Conservation (phyloP, 2,113 vertebrate genomes). For the Eptesicus fuscus region DNA sequence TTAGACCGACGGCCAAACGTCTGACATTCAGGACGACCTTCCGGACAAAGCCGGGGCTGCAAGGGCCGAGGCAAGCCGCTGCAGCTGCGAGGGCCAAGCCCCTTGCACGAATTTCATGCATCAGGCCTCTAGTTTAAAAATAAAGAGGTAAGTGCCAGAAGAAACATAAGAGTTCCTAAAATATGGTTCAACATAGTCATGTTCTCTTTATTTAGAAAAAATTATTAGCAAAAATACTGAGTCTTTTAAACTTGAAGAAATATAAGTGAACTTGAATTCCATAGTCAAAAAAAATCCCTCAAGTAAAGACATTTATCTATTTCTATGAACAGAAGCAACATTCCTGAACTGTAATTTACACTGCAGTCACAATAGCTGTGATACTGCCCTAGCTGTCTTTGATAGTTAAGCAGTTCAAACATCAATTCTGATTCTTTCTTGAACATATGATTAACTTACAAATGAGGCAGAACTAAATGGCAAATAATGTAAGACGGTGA, state of each 20-base stretch:
- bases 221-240: not conserved
- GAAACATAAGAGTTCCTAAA: not conserved
- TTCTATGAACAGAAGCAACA: not conserved
- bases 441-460: not conserved
- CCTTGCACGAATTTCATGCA: too few relatives aligned
- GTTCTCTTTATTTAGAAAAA: not conserved
- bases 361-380: not conserved
- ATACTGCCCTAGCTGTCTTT: not conserved
- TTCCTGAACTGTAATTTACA: not conserved
- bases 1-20: too few relatives aligned
- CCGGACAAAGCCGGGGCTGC: too few relatives aligned
- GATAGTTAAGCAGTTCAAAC: not conserved
- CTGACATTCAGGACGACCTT: too few relatives aligned
- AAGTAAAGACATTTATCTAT: not conserved
- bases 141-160: not conserved
- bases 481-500: not conserved
- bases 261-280: not conserved
- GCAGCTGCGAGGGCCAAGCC: too few relatives aligned
- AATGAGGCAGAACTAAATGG: not conserved
- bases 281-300: not conserved
- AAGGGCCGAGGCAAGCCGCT: too few relatives aligned
- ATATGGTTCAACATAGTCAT: not conserved
- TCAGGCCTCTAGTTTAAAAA: not conserved
- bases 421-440: not conserved
- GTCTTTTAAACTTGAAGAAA: conserved; percentile 17